Evolutionary conservation across 2,797 vertebrate species (phyloP).

Genomic region (Pagetopsis macropterus): DNA sequence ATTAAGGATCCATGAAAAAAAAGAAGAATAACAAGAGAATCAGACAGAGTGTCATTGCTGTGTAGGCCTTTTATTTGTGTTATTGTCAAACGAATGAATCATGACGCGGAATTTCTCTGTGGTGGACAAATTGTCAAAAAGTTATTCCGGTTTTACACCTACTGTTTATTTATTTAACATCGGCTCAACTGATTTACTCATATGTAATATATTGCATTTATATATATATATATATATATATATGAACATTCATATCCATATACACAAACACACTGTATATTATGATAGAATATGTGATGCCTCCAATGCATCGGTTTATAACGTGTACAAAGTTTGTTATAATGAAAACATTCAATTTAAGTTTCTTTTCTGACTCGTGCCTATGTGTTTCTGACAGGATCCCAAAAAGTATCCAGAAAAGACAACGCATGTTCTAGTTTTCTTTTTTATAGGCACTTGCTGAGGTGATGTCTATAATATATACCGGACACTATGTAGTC

Average conservation of each 20-base stretch:
- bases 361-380: slow-evolving; percentile 94
- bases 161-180: slow-evolving; percentile 87
- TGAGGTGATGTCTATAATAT: slow-evolving; percentile 99
- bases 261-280: slow-evolving; percentile 71
- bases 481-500: slow-evolving; percentile 99
- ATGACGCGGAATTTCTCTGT: slow-evolving; percentile 68
- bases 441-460: slow-evolving; percentile 94
- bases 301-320: slow-evolving; percentile 82
- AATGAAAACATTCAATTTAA: slow-evolving; percentile 82
- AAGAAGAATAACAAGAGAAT: slow-evolving; percentile 39
- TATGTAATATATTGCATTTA: slow-evolving; percentile 88
- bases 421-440: slow-evolving; percentile 90
- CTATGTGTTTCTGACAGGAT: slow-evolving; percentile 93
- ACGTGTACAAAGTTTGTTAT: slow-evolving; percentile 93
- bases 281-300: slow-evolving; percentile 83
- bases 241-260: slow-evolving; percentile 16
- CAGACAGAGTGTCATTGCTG: slow-evolving; percentile 45
- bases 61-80: slow-evolving; percentile 48
- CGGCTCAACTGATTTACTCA: slow-evolving; percentile 88
- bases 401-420: slow-evolving; percentile 83
- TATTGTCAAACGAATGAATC: slow-evolving; percentile 75
- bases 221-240: slow-evolving; percentile 86
- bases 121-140: slow-evolving; percentile 66
- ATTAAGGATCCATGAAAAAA: slow-evolving; percentile 47
- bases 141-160: slow-evolving; percentile 80